Evolutionary conservation across 2,797 vertebrate genomes (phyloP).

Genomic region (Propithecus deckenii): DNA sequence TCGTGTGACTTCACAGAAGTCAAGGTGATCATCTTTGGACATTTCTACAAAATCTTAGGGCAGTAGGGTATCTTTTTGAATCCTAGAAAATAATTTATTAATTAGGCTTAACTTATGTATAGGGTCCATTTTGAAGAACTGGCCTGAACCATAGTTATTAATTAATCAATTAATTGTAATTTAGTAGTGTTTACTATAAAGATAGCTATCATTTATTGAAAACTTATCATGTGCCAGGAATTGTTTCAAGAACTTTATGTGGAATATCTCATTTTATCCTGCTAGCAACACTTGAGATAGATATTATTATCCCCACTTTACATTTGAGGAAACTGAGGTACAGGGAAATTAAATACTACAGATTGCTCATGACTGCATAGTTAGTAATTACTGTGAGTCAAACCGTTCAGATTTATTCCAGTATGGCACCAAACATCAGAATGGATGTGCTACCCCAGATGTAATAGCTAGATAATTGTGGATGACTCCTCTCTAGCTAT

Average conservation of each 20-base stretch:
- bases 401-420: not conserved
- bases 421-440: not conserved
- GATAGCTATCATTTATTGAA: constrained; percentile 7
- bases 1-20: constrained; percentile 10
- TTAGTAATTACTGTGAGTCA: not conserved
- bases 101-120: not conserved
- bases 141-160: not conserved
- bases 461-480: not conserved
- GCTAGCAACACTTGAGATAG: not conserved
- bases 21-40: not conserved
- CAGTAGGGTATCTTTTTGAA: not conserved
- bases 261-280: not conserved
- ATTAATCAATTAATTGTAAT: not conserved
- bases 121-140: not conserved
- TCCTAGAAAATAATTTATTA: not conserved
- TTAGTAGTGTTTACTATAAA: not conserved
- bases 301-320: not conserved
- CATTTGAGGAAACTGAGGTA: not conserved
- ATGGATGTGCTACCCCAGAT: not conserved
- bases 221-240: not conserved
- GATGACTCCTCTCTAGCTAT: not conserved
- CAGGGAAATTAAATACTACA: not conserved
- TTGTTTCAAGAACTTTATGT: not conserved
- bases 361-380: not conserved
- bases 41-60: not conserved